Evolutionary conservation across 2,888 invertebrate genomes (phyloP).

Genomic region (Drosophila planitibia): DNA sequence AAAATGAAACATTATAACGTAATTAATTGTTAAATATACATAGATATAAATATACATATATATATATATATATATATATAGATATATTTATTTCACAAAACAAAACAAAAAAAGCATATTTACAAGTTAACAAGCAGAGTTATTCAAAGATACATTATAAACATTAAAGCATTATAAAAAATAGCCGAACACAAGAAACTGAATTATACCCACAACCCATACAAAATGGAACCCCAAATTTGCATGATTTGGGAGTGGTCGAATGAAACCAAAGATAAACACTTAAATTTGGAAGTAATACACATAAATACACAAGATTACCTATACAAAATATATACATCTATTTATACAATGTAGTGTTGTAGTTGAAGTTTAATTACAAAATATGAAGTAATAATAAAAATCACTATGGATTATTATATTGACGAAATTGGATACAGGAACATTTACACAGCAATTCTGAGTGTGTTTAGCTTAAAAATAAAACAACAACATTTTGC

Average conservation of each 20-base stretch:
- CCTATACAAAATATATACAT: conserved; percentile 53
- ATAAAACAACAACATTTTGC: conserved; percentile 43
- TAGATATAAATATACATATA: conserved; percentile 47
- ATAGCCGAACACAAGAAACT: conserved; percentile 52
- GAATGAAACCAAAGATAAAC: conserved; percentile 71
- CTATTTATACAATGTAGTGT: conserved; percentile 70
- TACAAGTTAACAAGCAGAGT: conserved; percentile 74
- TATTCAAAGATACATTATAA: conserved; percentile 63
- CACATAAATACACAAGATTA: conserved; percentile 61
- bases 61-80: conserved; percentile 20
- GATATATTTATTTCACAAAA: conserved; percentile 53
- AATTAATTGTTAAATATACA: conserved; percentile 78
- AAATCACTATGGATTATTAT: conserved; percentile 47
- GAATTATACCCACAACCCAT: conserved; percentile 30
- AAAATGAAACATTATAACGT: conserved; percentile 60
- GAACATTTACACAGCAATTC: conserved; percentile 80
- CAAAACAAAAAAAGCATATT: conserved; percentile 53
- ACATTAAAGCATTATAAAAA: conserved; percentile 45
- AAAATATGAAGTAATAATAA: conserved; percentile 26
- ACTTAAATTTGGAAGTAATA: conserved; percentile 64
- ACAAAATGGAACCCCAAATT: conserved; percentile 17
- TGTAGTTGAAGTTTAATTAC: conserved; percentile 71
- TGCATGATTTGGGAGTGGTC: conserved; percentile 26
- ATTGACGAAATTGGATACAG: conserved; percentile 80
- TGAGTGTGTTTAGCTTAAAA: conserved; percentile 75